Percentiles rank a stretch among this genome's conserved stretches.
These are phyloP conservation scores for Amphiprion clarkii DNA, from an alignment of 2,797 vertebrate genomes.

Conservation along the genomic window DNA sequence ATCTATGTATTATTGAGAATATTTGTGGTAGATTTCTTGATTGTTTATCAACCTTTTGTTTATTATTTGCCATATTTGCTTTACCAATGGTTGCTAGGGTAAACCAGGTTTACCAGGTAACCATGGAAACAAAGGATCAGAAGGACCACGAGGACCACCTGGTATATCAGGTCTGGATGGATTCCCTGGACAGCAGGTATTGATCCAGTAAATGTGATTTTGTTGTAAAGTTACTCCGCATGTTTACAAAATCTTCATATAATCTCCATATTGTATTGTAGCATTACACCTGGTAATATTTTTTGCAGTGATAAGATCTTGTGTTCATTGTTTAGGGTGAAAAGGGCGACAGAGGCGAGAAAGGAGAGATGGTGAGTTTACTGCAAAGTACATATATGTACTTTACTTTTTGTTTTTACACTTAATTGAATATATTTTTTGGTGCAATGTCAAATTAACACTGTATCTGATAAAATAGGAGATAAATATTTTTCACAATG, in stretches of 20 bases:
- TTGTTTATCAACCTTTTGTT: neutral
- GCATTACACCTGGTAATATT: neutral
- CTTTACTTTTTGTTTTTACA: neutral
- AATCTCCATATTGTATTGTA: too few relatives aligned
- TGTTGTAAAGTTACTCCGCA: neutral
- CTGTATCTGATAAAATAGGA: too few relatives aligned
- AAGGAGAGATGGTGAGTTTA: slow-evolving; percentile 77
- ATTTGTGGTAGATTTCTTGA: too few relatives aligned
- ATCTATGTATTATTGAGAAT: too few relatives aligned
- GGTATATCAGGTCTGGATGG: slow-evolving; percentile 90
- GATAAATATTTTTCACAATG: too few relatives aligned
- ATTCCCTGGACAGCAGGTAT: slow-evolving; percentile 84
- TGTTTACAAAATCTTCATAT: too few relatives aligned
- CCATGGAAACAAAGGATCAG: slow-evolving; percentile 86
- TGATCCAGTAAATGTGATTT: slow-evolving; percentile 9
- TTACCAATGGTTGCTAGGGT: slow-evolving; percentile 72
- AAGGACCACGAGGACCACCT: slow-evolving; percentile 79
- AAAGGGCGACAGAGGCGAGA: slow-evolving; percentile 78
- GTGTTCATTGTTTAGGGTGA: slow-evolving; percentile 68
- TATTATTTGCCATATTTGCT: neutral
- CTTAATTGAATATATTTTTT: too few relatives aligned
- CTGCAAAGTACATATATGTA: neutral
- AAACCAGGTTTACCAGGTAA: slow-evolving; percentile 85
- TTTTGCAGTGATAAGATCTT: neutral
- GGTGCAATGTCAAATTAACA: too few relatives aligned